phyloP scores from a whole-genome alignment of 2,888 invertebrate species.

The Microchrysa polita region DNA sequence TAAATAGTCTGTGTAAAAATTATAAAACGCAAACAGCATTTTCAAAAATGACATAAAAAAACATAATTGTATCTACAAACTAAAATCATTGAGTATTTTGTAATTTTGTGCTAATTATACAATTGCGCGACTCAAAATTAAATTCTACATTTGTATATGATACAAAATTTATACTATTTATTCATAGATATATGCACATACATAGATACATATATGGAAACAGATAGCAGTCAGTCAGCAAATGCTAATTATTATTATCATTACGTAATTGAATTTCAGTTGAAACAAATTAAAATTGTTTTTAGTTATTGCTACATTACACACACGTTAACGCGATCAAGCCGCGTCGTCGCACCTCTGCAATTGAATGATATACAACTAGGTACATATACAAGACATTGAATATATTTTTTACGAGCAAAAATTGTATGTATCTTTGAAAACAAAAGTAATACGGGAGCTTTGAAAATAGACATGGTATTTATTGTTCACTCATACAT shows the following conservation, averaged over 20 bases:
- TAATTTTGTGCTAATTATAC: conserved; percentile 27
- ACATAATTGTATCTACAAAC: conserved; percentile 21
- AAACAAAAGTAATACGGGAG: not conserved
- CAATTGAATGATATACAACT: no score
- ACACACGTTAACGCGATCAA: not conserved
- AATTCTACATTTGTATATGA: conserved; percentile 19
- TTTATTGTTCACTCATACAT: not conserved
- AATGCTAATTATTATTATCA: conserved; percentile 34
- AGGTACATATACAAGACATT: no score
- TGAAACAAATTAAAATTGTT: conserved; percentile 25
- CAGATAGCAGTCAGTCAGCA: conserved; percentile 21
- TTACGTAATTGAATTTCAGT: conserved; percentile 34
- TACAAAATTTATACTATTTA: no score
- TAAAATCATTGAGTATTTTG: conserved; percentile 30
- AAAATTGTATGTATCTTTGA: conserved; percentile 26
- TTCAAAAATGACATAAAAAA: no score
- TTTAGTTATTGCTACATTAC: conserved; percentile 19
- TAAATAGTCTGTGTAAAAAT: not conserved
- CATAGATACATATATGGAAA: no score
- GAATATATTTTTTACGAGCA: conserved; percentile 10
- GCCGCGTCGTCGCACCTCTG: no score
- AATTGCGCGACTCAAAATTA: conserved; percentile 24
- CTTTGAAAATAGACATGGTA: not conserved
- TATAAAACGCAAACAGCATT: no score
- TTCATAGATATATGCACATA: no score